These are phyloP conservation scores for Saccostrea glomerata DNA, from an alignment of 1,140 invertebrate species.

Conservation along the genomic window DNA sequence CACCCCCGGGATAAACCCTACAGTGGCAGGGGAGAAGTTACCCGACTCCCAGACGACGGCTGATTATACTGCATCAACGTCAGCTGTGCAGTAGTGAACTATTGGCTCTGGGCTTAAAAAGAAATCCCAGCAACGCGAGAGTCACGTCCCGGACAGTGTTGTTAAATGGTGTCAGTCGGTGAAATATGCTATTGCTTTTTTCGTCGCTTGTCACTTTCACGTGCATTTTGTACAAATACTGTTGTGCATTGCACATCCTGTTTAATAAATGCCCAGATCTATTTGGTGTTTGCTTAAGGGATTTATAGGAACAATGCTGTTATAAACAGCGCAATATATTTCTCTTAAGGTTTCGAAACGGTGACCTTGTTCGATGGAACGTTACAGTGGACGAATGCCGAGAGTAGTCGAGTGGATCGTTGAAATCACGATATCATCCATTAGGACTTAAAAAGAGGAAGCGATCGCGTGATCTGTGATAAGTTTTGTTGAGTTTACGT, in stretches of 20 bases:
- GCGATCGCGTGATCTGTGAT: constrained; percentile 16
- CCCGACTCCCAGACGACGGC: neutral
- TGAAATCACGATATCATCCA: constrained; percentile 22
- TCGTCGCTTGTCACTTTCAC: constrained; percentile 31
- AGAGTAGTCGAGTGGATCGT: constrained; percentile 1
- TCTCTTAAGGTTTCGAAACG: neutral
- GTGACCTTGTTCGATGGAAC: constrained; percentile 8
- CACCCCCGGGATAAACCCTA: neutral
- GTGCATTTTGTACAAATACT: constrained; percentile 11
- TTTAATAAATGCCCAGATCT: constrained; percentile 36
- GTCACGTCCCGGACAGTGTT: constrained; percentile 13
- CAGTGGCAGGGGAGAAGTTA: neutral
- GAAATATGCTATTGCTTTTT: constrained; percentile 34
- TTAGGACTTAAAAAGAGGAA: neutral
- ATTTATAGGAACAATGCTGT: constrained; percentile 25
- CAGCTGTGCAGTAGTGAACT: neutral
- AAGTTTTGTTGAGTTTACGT: constrained; percentile 26
- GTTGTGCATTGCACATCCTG: constrained; percentile 32
- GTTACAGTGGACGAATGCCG: neutral
- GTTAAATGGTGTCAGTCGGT: neutral
- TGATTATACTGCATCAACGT: neutral
- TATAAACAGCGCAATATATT: constrained; percentile 16
- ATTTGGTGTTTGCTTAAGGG: constrained; percentile 10
- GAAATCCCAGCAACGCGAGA: constrained; percentile 12
- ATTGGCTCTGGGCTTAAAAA: neutral